These are phyloP conservation scores for Trematomus loennbergii DNA, from an alignment of 2,113 vertebrate species.

Conservation along the genomic window DNA sequence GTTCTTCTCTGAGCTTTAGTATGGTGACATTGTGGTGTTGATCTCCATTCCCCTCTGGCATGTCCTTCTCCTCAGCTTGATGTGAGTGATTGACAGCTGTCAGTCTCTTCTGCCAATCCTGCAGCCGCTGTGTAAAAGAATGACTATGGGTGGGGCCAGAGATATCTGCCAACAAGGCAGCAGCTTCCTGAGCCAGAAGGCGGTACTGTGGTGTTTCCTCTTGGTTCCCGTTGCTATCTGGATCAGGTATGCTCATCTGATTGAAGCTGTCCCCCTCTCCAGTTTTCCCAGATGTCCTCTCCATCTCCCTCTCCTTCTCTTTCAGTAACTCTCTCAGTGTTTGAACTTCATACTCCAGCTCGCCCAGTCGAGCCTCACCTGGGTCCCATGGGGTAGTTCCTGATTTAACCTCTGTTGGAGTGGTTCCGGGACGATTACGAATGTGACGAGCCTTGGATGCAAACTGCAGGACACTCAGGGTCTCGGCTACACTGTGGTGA, in stretches of 20 bases:
- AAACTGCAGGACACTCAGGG: constrained; percentile 90
- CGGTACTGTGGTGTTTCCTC: constrained; percentile 80
- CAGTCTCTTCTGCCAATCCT: constrained; percentile 87
- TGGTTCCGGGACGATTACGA: constrained; percentile 84
- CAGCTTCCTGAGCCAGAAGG: constrained; percentile 86
- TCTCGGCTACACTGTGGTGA: constrained; percentile 88
- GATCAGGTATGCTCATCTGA: constrained; percentile 29
- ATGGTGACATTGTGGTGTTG: constrained; percentile 77
- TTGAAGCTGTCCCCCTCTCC: constrained; percentile 5
- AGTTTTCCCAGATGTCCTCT: constrained; percentile 48
- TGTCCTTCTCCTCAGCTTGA: constrained; percentile 8
- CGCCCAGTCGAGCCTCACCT: constrained; percentile 81
- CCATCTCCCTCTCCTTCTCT: constrained; percentile 86
- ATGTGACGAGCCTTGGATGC: constrained; percentile 90
- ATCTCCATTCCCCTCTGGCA: constrained; percentile 67
- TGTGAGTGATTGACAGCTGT: constrained; percentile 75
- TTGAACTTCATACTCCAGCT: constrained; percentile 89
- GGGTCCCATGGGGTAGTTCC: constrained; percentile 79
- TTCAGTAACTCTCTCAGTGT: constrained; percentile 88
- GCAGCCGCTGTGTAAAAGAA: constrained; percentile 79
- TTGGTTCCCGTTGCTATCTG: constrained; percentile 69
- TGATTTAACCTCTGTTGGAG: constrained; percentile 27
- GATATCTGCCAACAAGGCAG: constrained; percentile 83
- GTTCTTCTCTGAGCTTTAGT: constrained; percentile 86
- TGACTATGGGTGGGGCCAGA: constrained; percentile 72